Base-by-base conservation (phyloP, 2,888 invertebrate species). In the Gnatocerus cornutus region DNA sequence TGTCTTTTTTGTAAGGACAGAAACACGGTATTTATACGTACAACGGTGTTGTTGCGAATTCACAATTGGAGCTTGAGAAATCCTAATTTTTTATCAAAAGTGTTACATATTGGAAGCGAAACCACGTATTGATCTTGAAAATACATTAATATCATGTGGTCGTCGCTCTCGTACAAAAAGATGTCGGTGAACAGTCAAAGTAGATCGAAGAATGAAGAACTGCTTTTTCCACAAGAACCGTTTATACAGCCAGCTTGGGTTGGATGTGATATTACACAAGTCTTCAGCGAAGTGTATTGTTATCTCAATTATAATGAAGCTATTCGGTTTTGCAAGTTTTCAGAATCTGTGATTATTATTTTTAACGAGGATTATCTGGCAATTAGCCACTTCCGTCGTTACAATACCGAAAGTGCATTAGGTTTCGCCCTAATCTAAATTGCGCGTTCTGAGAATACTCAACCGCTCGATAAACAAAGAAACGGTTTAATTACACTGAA, bases 251-350 rank as follows among this genome's bases (percentile, higher is more conserved):
- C 58, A 64, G 50, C 69, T 71, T 63, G 64, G 71, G 71, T 65
- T 71, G 70, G 72, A 53, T 62, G 62, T 71, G 65, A 75, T 74
- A 72, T 75, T 75, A 71, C 72, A 68, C 71, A 73, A 75, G 73
- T 72, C 72, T 75, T 75, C 75, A 55, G 37, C 56, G 75, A 74
- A 74, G 33, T 6, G 16, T 16, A 55, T 41, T 45, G 63, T 63
- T 56, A 59, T 46, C 46, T 41, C 27, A 58, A 58, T 58, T 39
- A 53, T 21, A 56, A 56, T 21, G 16, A 50, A 48, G 16, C 16
- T 16, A 4, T 4, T 21, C 21, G 4, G 21, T 21, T 21, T 21
- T 21, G 21, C 21, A 21, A 21, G 21, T 21, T 21, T 21, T 21
- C 21, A 21, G 21, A 21, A 21, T 21, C 21, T 21, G 21, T 21